Conservation (phyloP, 1,140 invertebrate species). For the Bombus waltoni region DNA sequence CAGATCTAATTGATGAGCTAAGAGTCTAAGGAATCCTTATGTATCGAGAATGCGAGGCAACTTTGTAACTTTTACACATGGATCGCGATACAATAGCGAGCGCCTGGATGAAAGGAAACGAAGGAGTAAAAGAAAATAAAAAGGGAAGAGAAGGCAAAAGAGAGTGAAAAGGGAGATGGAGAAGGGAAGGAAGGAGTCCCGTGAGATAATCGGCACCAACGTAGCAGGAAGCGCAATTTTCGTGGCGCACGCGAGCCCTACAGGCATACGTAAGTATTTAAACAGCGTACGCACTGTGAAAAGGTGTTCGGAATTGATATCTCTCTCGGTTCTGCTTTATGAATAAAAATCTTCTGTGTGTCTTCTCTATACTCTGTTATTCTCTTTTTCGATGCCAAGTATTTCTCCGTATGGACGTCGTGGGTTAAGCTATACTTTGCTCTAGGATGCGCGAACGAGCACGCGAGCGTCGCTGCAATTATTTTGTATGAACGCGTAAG, state of each 20-base stretch:
- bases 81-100: background rate
- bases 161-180: background rate
- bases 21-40: too few species aligned
- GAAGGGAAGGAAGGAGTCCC: conserved; percentile 8
- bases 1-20: too few species aligned
- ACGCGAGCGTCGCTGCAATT: conserved; percentile 41
- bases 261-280: conserved; percentile 22
- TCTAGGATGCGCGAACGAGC: background rate
- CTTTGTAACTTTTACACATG: background rate
- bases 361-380: background rate
- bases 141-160: background rate
- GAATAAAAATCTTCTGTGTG: background rate
- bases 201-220: conserved; percentile 64
- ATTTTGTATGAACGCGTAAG: conserved; percentile 57
- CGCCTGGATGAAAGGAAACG: background rate
- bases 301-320: conserved; percentile 26
- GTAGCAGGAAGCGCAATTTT: conserved; percentile 69
- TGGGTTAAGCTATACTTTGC: background rate
- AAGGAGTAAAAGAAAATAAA: background rate
- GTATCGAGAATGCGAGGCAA: background rate
- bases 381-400: background rate
- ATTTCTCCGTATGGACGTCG: background rate
- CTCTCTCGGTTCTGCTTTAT: background rate
- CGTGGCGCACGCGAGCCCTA: conserved; percentile 65
- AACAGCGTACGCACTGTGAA: conserved; percentile 33